Percentiles rank a stretch among this genome's conserved stretches.
phyloP scores from a whole-genome alignment of 2,797 vertebrate species.

The Acestrorhynchus altus region DNA sequence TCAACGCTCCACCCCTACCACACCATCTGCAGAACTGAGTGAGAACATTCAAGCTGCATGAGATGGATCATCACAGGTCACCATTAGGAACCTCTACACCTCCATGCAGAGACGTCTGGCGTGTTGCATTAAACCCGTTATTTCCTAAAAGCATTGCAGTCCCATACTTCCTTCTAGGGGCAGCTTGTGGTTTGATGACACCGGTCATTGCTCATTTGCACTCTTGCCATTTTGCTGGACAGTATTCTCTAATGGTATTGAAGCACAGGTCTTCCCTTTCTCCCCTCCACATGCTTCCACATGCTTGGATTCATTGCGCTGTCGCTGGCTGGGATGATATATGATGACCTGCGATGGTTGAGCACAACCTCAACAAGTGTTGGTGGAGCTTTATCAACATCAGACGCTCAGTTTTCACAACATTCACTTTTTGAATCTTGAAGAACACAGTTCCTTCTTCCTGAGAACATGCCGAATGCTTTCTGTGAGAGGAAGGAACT shows the following conservation, averaged over 20 bases:
- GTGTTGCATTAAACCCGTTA: no score
- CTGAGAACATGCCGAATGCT: no score
- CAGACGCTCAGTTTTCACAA: neutral
- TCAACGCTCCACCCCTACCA: no score
- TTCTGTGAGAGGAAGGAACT: neutral
- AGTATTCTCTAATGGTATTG: slow-evolving; percentile 25
- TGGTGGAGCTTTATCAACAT: neutral
- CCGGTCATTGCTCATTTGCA: no score
- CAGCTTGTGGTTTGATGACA: no score
- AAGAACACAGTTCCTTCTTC: neutral
- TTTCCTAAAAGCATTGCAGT: no score
- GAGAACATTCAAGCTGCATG: no score
- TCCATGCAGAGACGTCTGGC: no score
- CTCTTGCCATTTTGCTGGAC: slow-evolving; percentile 54
- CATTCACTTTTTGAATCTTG: neutral
- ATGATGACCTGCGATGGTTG: slow-evolving; percentile 71
- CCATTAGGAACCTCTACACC: no score
- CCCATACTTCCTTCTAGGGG: no score
- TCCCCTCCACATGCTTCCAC: neutral
- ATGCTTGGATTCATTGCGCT: slow-evolving; percentile 24
- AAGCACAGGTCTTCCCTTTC: neutral
- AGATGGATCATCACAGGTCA: no score
- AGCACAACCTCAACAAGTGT: neutral
- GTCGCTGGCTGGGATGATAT: slow-evolving; percentile 52
- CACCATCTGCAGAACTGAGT: no score